Conservation (phyloP, 1,140 invertebrate species). For the Papilio glaucus region DNA sequence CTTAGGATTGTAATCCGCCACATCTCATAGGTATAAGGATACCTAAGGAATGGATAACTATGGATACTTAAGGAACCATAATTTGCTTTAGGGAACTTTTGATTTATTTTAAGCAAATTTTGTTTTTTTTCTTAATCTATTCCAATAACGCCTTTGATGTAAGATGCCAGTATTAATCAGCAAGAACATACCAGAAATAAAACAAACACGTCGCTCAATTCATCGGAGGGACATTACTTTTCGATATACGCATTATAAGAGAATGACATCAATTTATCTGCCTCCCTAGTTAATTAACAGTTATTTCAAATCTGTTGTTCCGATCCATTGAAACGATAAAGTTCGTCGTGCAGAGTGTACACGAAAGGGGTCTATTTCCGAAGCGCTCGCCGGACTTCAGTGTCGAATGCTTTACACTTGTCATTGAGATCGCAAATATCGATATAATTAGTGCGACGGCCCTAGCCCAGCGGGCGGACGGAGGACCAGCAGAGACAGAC, state of each 20-base stretch:
- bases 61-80: no score
- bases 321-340: background rate
- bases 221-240: background rate
- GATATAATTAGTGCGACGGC: slow-evolving; percentile 29
- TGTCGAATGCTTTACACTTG: slow-evolving; percentile 9
- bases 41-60: no score
- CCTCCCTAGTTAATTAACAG: background rate
- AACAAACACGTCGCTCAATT: background rate
- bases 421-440: slow-evolving; percentile 28
- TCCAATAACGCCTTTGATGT: no score
- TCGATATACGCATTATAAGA: background rate
- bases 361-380: slow-evolving; percentile 1
- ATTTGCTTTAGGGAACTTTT: no score
- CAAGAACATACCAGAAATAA: background rate
- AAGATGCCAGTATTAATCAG: no score
- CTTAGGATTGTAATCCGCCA: no score
- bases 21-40: no score
- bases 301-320: background rate
- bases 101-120: no score
- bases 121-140: no score
- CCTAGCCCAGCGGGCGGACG: slow-evolving; percentile 12
- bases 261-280: background rate
- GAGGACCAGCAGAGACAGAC: background rate
- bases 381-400: slow-evolving; percentile 16
- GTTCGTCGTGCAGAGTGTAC: background rate